These are phyloP conservation scores for Aleiodes sp. DNA, from an alignment of 1,140 invertebrate species.

Conservation along the genomic window DNA sequence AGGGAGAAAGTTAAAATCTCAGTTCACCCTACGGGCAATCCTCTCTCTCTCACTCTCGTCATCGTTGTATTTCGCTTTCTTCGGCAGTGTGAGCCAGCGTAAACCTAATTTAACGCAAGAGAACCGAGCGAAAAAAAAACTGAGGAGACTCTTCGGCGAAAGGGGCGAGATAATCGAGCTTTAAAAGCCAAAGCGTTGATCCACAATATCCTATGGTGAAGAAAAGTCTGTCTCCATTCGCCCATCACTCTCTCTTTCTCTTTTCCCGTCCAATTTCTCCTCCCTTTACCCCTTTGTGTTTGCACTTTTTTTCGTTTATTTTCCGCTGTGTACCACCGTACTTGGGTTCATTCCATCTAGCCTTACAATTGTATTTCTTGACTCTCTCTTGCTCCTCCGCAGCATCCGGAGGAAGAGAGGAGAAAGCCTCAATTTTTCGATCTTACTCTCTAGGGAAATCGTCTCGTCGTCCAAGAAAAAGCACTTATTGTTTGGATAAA, in stretches of 20 bases:
- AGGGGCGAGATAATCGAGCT: conserved; percentile 28
- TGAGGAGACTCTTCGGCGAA: background rate
- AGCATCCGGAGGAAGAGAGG: background rate
- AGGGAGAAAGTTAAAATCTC: conserved; percentile 2
- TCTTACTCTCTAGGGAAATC: conserved; percentile 25
- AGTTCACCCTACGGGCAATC: conserved; percentile 12
- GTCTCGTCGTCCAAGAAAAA: conserved; percentile 20
- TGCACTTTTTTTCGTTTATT: background rate
- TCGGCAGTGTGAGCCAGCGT: conserved; percentile 8
- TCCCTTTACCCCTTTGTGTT: conserved; percentile 12
- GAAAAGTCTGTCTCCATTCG: background rate
- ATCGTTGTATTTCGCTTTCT: conserved; percentile 1
- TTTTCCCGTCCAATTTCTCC: background rate
- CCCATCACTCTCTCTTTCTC: background rate
- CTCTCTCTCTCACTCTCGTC: conserved; percentile 3
- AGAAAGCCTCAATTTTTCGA: conserved; percentile 24
- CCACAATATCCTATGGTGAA: conserved; percentile 12
- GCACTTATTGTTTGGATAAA: conserved; percentile 32
- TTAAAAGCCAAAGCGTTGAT: conserved; percentile 33
- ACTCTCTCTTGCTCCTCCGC: background rate
- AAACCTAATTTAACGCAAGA: conserved; percentile 30
- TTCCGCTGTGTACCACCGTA: background rate
- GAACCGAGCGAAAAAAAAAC: background rate
- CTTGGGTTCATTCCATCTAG: background rate
- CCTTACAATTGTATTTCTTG: background rate